Evolutionary conservation across 2,797 vertebrate species (phyloP), one percentile per base, ranked within the genome.

Genomic region (Pseudomugil tenellus): DNA sequence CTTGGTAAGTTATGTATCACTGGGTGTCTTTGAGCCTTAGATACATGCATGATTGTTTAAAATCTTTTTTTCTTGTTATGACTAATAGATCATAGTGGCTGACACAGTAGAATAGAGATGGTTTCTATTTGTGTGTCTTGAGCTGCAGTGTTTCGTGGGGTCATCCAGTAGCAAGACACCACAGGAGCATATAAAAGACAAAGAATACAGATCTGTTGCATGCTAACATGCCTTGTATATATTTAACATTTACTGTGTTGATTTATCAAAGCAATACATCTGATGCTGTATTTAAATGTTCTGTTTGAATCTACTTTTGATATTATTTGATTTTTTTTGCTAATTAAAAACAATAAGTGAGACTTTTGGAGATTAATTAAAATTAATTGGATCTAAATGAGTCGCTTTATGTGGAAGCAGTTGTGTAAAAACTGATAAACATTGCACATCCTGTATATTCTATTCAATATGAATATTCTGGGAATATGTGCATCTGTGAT

Each of bases 1-100:
- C 92, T 94, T 99, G 98, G 98, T 99, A 98, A 99, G 98, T 99
- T 76, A 39, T 61, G 78, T 87, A 84, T 88, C 84, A 76, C 78
- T 67, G 84, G 81, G 86, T 87, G 89, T 70, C 68, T 82, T 72
- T 25, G 59, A 79, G 32, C 29, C 17, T 56, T 82, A 81, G 72
- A 78, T 55, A 17, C 55, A 52, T 90, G 87, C 84, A 89, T 85
- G 87, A 71, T 19, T 74, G 58, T 74, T 9, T 66, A 13, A 75
- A 39, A 39, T 3, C 9, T 32, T 32, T 4, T 32, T 23, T 57
- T 25, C 62, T 31, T 75, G 74, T 83, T 64, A 58, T 84, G 69
- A 85, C 65, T 43, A 41, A 29, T 25, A 23, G 58, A 6, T 67
- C 14, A 6, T 72, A 58, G 63, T 31, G 34, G 39, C 54, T n/a